Base-by-base conservation (phyloP, 2,888 invertebrate genomes). In the Leptinotarsa tumamoca region DNA sequence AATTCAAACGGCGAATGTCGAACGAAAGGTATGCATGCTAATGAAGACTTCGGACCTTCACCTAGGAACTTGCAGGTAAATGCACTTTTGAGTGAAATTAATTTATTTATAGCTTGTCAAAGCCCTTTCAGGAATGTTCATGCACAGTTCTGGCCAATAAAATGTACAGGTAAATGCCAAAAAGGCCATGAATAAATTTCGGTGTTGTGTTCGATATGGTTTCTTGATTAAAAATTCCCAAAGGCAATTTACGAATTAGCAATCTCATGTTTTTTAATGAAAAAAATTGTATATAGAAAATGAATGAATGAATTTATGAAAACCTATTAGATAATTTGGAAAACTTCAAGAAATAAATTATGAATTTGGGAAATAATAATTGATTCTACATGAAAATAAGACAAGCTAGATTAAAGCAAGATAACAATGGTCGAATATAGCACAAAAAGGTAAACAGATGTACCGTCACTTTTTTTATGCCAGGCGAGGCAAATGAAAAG, bases 31-130 rank as follows among this genome's bases (percentile, higher is more conserved):
- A 70, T 74, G 66, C 74, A 75, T 75, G 68, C 67, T 71, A 72
- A 72, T 75, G 51, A 33, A 67, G 33, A 33, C 23, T 51, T n/a
- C 63, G 72, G 72, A 72, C 75, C 63, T 68, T 71, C 68, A 75
- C 72, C 75, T 68, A 63, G 49, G 69, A 68, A 23, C 54, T 69
- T 27, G 52, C 61, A 63, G 68, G 63, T 72, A 72, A 71, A 71
- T 75, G 68, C 75, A 75, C 71, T 74, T 74, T 56, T 71, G 18
- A 61, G 67, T 67, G 33, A 66, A 52, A 33, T 51, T 68, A 52
- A 21, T 69, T 69, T 43, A 56, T 56, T 43, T 10, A 21, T 63
- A n/a, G 33, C 43, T 18, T 15, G 43, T 63, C 58, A 0, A 17
- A 58, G 58, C 23, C 58, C 33, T 63, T 63, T 18, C 27, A n/a